Percentiles rank a stretch among this genome's conserved stretches.
phyloP scores from a whole-genome alignment of 2,113 vertebrate species.

The Oncorhynchus gorbuscha region DNA sequence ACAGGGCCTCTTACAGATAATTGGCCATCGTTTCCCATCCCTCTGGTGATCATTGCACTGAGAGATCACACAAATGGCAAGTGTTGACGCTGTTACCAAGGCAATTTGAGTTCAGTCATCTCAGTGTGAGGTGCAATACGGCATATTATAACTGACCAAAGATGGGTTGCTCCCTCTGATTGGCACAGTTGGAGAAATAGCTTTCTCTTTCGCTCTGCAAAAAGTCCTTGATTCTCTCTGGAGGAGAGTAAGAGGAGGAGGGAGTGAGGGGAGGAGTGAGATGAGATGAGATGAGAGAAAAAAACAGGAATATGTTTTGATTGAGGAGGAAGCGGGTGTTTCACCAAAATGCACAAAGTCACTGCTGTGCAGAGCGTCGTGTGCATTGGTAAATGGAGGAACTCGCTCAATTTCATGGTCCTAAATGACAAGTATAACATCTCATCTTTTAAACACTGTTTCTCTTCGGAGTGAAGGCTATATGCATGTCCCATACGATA shows the following conservation, averaged over 20 bases:
- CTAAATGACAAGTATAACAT: not conserved
- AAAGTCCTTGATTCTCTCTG: not conserved
- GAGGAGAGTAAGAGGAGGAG: not conserved
- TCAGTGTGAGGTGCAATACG: not conserved
- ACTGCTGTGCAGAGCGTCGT: conserved; percentile 10
- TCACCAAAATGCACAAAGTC: conserved; percentile 1
- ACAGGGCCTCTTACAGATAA: not conserved
- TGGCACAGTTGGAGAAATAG: not conserved
- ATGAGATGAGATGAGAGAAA: not conserved
- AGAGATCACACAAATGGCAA: not conserved
- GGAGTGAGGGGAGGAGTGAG: not conserved
- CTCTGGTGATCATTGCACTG: not conserved
- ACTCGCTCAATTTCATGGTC: conserved; percentile 12
- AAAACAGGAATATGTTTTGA: not conserved
- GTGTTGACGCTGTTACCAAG: not conserved
- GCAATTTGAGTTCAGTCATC: not conserved
- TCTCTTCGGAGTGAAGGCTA: not conserved
- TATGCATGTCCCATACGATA: not conserved
- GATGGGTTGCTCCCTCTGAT: not conserved
- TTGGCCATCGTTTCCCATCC: not conserved
- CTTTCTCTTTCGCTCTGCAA: not conserved
- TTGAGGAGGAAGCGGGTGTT: not conserved
- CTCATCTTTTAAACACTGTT: not conserved
- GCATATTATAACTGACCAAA: not conserved
- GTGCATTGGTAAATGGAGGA: conserved; percentile 8